Conservation (phyloP, 2,888 invertebrate genomes). For the Hydriomena furcata region DNA sequence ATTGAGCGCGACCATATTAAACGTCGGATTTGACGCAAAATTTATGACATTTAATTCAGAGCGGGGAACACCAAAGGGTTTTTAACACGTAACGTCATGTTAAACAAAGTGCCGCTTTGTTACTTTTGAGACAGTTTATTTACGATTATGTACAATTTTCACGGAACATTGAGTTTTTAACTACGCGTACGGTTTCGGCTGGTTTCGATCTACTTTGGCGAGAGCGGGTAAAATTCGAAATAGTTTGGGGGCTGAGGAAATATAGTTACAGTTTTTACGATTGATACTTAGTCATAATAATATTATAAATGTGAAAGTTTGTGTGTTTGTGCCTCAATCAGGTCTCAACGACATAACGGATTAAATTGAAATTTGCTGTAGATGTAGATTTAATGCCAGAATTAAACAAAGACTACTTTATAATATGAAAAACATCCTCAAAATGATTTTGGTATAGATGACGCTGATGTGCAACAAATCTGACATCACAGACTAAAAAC, state of each 20-base stretch:
- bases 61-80: slow-evolving; percentile 46
- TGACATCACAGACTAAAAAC: too few species aligned
- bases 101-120: slow-evolving; percentile 43
- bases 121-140: slow-evolving; percentile 56
- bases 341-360: too few species aligned
- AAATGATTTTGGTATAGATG: too few species aligned
- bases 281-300: background rate
- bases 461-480: too few species aligned
- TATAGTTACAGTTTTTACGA: background rate
- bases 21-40: slow-evolving; percentile 47
- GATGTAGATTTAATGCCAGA: too few species aligned
- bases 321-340: too few species aligned
- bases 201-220: slow-evolving; percentile 14
- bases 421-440: too few species aligned
- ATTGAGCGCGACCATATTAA: slow-evolving; percentile 20
- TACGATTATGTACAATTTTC: slow-evolving; percentile 69
- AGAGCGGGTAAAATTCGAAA: slow-evolving; percentile 3
- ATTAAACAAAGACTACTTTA: too few species aligned
- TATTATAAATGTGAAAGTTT: too few species aligned
- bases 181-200: slow-evolving; percentile 49
- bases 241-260: background rate
- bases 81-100: slow-evolving; percentile 51
- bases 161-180: slow-evolving; percentile 63
- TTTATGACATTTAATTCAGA: slow-evolving; percentile 57
- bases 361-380: too few species aligned